Conservation (phyloP, 2,888 invertebrate genomes). For the Hoplodrina ambigua region DNA sequence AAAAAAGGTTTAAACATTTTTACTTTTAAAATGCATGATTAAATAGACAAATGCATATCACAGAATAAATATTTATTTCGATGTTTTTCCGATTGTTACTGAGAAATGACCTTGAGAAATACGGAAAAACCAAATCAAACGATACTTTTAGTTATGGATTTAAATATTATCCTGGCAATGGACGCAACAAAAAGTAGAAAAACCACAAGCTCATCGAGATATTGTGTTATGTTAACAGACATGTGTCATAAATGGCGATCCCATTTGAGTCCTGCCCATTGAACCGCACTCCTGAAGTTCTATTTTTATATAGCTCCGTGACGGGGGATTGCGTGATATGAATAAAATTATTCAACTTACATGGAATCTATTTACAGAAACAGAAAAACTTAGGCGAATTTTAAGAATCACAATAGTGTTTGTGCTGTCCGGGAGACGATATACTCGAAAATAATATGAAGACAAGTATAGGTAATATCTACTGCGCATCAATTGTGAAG, state of each 20-base stretch:
- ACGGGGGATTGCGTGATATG: constrained; percentile 50
- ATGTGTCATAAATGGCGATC: constrained; percentile 22
- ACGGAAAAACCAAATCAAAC: constrained; percentile 24
- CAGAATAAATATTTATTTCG: background rate
- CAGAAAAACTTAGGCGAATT: constrained; percentile 14
- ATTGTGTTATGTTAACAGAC: background rate
- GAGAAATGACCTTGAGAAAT: background rate
- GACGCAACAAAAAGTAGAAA: constrained; percentile 12
- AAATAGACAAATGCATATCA: background rate
- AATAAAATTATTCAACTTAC: constrained; percentile 44
- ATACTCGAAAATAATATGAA: background rate
- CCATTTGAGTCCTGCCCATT: constrained; percentile 45
- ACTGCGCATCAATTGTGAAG: too few species aligned
- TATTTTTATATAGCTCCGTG: constrained; percentile 65
- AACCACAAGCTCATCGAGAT: constrained; percentile 11
- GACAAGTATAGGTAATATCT: too few species aligned
- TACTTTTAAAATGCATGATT: too few species aligned
- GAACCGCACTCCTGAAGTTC: constrained; percentile 48
- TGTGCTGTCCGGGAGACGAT: background rate
- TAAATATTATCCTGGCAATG: background rate
- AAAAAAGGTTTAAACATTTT: background rate
- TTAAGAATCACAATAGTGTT: constrained; percentile 11
- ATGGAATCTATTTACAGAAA: constrained; percentile 19
- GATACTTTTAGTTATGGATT: background rate
- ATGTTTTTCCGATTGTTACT: background rate